A percentile compares a stretch with the other conserved stretches of the same genome.
These are phyloP conservation scores for Chloroclysta siterata DNA, from an alignment of 2,888 invertebrate genomes.

Conservation along the genomic window DNA sequence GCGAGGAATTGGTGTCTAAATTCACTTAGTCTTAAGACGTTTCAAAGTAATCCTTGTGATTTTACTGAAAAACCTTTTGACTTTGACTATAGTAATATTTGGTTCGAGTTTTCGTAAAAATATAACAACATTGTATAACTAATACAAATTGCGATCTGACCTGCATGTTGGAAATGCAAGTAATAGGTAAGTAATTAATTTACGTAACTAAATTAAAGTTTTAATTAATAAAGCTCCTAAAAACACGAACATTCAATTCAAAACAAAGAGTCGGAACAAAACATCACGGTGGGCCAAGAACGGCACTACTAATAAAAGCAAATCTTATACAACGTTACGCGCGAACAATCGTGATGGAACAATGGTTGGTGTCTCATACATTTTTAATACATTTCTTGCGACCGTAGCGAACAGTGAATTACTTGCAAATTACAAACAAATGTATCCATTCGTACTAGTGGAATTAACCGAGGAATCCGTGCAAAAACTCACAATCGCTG, in stretches of 20 bases:
- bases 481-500: slow-evolving; percentile 37
- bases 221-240: slow-evolving; percentile 23
- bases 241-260: slow-evolving; percentile 41
- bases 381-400: slow-evolving; percentile 62
- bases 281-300: slow-evolving; percentile 39
- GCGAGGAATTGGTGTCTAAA: not conserved
- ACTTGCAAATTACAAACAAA: slow-evolving; percentile 47
- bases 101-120: not conserved
- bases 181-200: slow-evolving; percentile 29
- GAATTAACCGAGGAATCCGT: slow-evolving; percentile 42
- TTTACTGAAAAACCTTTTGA: too few relatives aligned
- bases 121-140: slow-evolving; percentile 2
- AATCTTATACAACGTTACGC: slow-evolving; percentile 55
- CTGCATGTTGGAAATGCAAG: slow-evolving; percentile 6
- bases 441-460: slow-evolving; percentile 36
- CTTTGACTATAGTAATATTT: too few relatives aligned
- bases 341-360: slow-evolving; percentile 58
- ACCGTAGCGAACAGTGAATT: slow-evolving; percentile 55
- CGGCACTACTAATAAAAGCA: slow-evolving; percentile 11
- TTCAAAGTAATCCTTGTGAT: too few relatives aligned
- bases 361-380: slow-evolving; percentile 64
- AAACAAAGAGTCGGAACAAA: slow-evolving; percentile 43
- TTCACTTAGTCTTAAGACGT: not conserved
- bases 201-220: slow-evolving; percentile 34
- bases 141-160: slow-evolving; percentile 1